Base-by-base conservation (phyloP, 2,888 invertebrate species). In the Crepidodera aurea region DNA sequence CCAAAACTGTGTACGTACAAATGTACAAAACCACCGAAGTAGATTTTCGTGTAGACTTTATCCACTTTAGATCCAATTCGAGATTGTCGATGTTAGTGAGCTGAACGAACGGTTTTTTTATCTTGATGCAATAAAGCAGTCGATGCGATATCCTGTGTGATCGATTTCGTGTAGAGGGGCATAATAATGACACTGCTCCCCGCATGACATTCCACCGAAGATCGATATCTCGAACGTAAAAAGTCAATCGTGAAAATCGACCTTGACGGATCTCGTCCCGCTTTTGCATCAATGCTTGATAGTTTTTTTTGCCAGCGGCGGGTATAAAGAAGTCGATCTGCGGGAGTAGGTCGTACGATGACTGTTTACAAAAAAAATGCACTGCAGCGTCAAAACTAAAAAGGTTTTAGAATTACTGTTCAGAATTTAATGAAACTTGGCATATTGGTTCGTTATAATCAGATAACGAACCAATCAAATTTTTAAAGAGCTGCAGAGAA, bases 221-320 rank as follows among this genome's bases (percentile, higher is more conserved):
- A 42, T 42, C 42, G 42, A 42, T 42, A 42, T 42, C 42, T 42
- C 42, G 42, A 42, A 42, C 18, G 15, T 42, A 42, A 42, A 39
- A 39, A 42, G 42, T 42, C 15, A 42, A 42, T 42, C 42, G 42
- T 42, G 42, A 42, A 42, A 42, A 42, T 42, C 42, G 42, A 42
- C 42, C 42, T 42, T 42, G 16, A 13, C 10, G 10, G 42, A 42
- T 42, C 42, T 42, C 42, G 42, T 6, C 42, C 13, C 42, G 15
- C 18, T n/a, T 42, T 42, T 42, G 42, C 42, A 15, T 42, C 42
- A 19, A 15, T 19, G 18, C 6, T 42, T 42, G 39, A 39, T 39
- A 16, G 39, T 7, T 16, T 39, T 39, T 39, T 39, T 12, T n/a
- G n/a, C 6, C 39, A 39, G 39, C 39, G 39, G 39, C 39, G 19